Conservation (phyloP, 2,888 invertebrate species). For the Cephus sareptanus region DNA sequence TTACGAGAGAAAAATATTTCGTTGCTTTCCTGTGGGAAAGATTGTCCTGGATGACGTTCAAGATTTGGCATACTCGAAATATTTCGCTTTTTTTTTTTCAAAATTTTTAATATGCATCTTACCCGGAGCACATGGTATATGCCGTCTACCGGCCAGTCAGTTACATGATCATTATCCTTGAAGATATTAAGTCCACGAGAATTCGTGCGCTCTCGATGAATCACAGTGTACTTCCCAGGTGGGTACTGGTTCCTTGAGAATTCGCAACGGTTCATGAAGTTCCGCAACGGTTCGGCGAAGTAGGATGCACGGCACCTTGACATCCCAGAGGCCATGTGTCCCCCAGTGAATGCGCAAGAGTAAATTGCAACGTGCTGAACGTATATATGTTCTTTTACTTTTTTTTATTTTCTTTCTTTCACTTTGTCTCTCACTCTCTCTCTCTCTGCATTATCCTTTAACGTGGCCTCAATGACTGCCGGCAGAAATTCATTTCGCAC, state of each 20-base stretch:
- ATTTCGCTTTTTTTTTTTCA: not conserved
- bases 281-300: constrained; percentile 2
- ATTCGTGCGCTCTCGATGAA: not conserved
- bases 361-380: constrained; percentile 4
- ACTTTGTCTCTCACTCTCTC: not conserved
- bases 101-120: not conserved
- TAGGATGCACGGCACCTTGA: not conserved
- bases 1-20: not conserved
- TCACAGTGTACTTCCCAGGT: not conserved
- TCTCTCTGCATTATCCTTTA: not conserved
- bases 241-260: not conserved
- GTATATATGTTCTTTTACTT: not conserved
- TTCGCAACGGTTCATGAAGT: constrained; percentile 3
- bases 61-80: not conserved
- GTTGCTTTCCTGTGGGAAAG: not conserved
- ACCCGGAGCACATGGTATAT: not conserved
- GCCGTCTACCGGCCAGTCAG: not conserved
- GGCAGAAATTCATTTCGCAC: constrained; percentile 37
- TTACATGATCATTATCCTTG: not conserved
- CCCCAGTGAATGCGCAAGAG: not conserved
- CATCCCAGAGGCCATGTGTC: not conserved
- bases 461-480: constrained; percentile 25
- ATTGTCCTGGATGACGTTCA: not conserved
- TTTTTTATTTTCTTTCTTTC: not conserved
- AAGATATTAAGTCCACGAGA: not conserved